Evolutionary conservation across 53 echinoderm and acorn worm species (phyloP), one percentile per base, ranked within the genome.

Genomic region (Arbacia lixula): DNA sequence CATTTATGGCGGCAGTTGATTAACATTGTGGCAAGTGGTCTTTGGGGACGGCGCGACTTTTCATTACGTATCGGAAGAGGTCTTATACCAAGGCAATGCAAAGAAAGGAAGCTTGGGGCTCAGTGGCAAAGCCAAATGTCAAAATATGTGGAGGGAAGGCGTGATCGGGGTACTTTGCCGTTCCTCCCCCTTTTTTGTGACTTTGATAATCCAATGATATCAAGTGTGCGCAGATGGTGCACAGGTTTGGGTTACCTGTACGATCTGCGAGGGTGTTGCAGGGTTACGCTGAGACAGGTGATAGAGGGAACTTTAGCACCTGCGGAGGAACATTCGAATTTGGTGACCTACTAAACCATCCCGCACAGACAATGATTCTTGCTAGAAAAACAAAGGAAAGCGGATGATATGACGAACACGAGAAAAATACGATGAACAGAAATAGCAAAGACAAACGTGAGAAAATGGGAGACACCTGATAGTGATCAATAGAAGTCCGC

Each of bases 21-120:
- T 46, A 81, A 81, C 64, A 81, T 63, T 81, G 62, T 81, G 43
- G 46, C 82, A 63, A 64, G 46, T 26, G 27, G 11, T 39, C 79
- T 11, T 26, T 40, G 1, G 64, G 64, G 62, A 46, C 31, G 62
- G 41, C 62, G 31, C 12, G 43, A 69, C 69, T 19, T 69, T 42
- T 26, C 14, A 69, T 43, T 4, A 22, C n/a, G 28, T 24, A 40
- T 42, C 69, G 25, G 69, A 43, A 69, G n/a, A n/a, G n/a, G n/a
- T n/a, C n/a, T n/a, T n/a, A n/a, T n/a, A n/a, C n/a, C n/a, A n/a
- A n/a, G n/a, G n/a, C n/a, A n/a, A n/a, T n/a, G n/a, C 43, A 20
- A 6, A 66, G 37, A 38, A 66, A 43, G 30, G 21, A 69, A 43
- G 43, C 25, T 27, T 39, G 17, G 11, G 28, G 69, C 67, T 67